A percentile compares a stretch with the other conserved stretches of the same genome.
These are phyloP conservation scores for Loris lydekkerianus DNA, from an alignment of 2,797 vertebrate genomes.

Conservation along the genomic window DNA sequence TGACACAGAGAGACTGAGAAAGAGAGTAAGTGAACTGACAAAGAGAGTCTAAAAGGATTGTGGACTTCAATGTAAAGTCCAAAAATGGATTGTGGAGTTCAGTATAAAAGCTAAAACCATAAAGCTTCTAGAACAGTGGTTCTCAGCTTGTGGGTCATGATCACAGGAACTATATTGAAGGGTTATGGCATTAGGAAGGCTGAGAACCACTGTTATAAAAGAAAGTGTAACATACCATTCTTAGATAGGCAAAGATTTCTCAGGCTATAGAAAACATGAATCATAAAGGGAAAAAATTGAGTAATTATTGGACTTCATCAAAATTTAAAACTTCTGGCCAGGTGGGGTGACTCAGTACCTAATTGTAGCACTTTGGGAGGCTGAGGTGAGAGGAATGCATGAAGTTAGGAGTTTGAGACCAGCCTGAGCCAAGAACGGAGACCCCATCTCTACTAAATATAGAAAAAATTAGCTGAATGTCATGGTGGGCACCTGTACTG, in stretches of 20 bases:
- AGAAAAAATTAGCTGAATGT: no score
- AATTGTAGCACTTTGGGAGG: no score
- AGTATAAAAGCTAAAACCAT: constrained; percentile 31
- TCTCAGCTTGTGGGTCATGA: no score
- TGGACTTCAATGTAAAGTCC: not conserved
- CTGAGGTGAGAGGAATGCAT: no score
- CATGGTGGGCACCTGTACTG: no score
- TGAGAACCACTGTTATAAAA: not conserved
- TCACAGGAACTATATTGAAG: no score
- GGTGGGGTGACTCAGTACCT: no score
- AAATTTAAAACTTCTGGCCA: not conserved
- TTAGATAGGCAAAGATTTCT: constrained; percentile 42
- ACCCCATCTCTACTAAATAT: no score
- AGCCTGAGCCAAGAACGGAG: no score
- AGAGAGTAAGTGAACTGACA: no score
- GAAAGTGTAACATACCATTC: not conserved
- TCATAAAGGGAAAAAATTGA: constrained; percentile 13
- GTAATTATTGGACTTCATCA: constrained; percentile 36
- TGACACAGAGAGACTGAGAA: not conserved
- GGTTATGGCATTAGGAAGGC: no score
- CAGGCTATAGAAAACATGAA: constrained; percentile 15
- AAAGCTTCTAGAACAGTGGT: not conserved
- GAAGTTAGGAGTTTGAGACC: no score
- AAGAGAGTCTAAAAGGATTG: not conserved
- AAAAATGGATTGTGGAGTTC: not conserved